A percentile compares a stretch with the other conserved stretches of the same genome.
These are phyloP conservation scores for Sturnus vulgaris DNA, from an alignment of 2,113 vertebrate genomes.

Conservation along the genomic window DNA sequence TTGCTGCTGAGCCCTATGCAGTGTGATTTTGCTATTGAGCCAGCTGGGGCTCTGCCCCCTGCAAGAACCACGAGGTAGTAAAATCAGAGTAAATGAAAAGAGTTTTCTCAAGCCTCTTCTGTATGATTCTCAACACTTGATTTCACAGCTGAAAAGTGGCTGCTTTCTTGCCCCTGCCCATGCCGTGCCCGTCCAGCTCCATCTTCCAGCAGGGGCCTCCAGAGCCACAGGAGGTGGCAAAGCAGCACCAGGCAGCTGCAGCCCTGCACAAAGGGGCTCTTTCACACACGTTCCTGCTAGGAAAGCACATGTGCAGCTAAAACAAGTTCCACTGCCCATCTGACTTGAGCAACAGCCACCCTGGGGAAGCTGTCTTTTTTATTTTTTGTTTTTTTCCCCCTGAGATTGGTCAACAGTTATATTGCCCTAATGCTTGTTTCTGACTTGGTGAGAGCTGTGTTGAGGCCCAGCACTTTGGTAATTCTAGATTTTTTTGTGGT, in stretches of 20 bases:
- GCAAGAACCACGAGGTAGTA: background rate
- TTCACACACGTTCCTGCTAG: constrained; percentile 17
- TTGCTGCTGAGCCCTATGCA: background rate
- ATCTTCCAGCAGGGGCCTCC: constrained; percentile 54
- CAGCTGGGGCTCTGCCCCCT: background rate
- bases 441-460: background rate
- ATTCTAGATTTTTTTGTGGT: background rate
- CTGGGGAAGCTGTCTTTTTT: background rate
- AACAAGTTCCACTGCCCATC: constrained; percentile 21
- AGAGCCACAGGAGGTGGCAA: constrained; percentile 18
- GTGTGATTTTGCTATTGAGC: background rate
- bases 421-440: background rate
- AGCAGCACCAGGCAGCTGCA: constrained; percentile 21
- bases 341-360: constrained; percentile 29
- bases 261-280: constrained; percentile 42
- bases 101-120: background rate
- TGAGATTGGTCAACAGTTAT: background rate
- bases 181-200: background rate
- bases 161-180: background rate
- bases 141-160: background rate
- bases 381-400: background rate
- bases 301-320: constrained; percentile 29
- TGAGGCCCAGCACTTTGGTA: background rate
- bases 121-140: background rate
- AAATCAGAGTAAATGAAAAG: background rate